Percentiles rank a stretch among this genome's conserved stretches.
Evolutionary conservation across 2,797 vertebrate genomes (phyloP).

Genomic region (Pygocentrus nattereri): DNA sequence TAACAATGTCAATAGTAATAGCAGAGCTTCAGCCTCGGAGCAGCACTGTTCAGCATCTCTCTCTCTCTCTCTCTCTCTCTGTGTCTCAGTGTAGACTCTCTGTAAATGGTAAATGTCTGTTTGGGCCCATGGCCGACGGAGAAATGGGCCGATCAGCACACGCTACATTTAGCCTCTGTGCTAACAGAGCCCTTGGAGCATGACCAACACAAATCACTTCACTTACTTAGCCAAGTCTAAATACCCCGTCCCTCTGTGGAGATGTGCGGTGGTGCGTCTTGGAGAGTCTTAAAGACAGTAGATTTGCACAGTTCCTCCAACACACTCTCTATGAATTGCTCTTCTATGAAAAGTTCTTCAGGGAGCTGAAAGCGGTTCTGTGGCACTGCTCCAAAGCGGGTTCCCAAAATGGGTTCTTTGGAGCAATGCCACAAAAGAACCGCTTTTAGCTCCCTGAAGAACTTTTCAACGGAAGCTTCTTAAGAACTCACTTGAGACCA

Average conservation of each 20-base stretch:
- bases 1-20: no score
- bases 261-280: background rate
- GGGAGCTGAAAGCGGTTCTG: no score
- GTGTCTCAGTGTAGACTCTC: background rate
- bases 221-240: constrained; percentile 7
- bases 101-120: constrained; percentile 30
- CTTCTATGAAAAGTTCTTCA: no score
- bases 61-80: constrained; percentile 3
- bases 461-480: no score
- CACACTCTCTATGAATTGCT: no score
- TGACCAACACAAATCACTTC: constrained; percentile 11
- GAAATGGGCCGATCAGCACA: constrained; percentile 3
- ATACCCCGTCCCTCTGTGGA: background rate
- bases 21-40: no score
- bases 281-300: background rate
- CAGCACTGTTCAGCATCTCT: background rate
- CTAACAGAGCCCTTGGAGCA: background rate
- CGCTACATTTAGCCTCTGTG: constrained; percentile 4
- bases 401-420: background rate
- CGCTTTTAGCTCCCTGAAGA: background rate
- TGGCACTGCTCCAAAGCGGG: no score
- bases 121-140: constrained; percentile 5
- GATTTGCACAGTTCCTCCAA: background rate
- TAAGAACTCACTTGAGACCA: no score
- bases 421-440: background rate